Conservation (phyloP, 2,113 vertebrate genomes). For the Charadrius vociferus region DNA sequence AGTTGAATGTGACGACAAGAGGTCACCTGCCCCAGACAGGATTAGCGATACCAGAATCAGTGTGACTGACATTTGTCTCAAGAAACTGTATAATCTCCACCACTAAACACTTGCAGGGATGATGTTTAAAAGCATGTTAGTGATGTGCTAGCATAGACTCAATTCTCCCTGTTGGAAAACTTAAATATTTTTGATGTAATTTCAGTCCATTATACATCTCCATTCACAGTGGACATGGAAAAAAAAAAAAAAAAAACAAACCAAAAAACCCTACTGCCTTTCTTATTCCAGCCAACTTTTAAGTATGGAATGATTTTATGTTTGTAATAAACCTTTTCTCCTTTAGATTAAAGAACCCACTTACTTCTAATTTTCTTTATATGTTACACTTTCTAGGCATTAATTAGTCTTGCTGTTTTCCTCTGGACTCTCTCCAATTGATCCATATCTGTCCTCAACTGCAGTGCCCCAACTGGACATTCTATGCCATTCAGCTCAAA, state of each 20-base stretch:
- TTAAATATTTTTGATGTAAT: neutral
- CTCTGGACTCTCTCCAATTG: slow-evolving; percentile 52
- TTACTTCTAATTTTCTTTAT: slow-evolving; percentile 61
- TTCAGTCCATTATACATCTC: neutral
- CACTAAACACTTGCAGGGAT: neutral
- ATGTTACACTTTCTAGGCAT: slow-evolving; percentile 56
- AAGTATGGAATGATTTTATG: neutral
- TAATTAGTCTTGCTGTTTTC: slow-evolving; percentile 51
- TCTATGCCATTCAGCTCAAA: slow-evolving; percentile 52
- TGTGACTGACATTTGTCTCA: neutral
- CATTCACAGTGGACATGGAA: neutral
- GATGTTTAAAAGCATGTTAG: neutral
- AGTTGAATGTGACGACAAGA: neutral
- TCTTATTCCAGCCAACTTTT: neutral
- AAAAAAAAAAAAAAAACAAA: neutral
- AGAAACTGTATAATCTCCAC: neutral
- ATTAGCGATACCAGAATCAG: neutral
- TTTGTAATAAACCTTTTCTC: slow-evolving; percentile 1
- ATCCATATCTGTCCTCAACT: slow-evolving; percentile 62
- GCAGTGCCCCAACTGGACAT: slow-evolving; percentile 41
- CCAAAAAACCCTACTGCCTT: neutral
- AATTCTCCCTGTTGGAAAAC: neutral
- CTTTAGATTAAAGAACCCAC: slow-evolving; percentile 54
- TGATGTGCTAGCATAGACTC: neutral
- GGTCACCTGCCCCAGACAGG: neutral